These are phyloP conservation scores for Prionailurus bengalensis DNA, from an alignment of 2,113 vertebrate species.

Conservation along the genomic window DNA sequence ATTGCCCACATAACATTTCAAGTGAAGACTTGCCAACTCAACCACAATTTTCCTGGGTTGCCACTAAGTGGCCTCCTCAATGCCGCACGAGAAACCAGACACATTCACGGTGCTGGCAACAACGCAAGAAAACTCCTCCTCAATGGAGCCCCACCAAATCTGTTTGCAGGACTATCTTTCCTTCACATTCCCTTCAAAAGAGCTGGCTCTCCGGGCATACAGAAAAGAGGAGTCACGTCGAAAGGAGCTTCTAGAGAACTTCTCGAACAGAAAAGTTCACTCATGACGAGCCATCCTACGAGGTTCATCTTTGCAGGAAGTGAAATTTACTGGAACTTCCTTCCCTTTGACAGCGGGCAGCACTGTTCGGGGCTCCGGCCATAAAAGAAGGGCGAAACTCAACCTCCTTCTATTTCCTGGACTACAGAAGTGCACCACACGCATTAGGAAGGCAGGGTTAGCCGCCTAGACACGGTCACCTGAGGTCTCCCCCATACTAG, in stretches of 20 bases:
- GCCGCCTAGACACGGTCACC: not conserved
- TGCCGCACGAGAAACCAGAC: not conserved
- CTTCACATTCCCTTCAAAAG: not conserved
- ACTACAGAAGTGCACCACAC: not conserved
- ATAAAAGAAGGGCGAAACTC: slow-evolving; percentile 65
- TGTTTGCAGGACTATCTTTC: not conserved
- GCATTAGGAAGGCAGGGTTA: not conserved
- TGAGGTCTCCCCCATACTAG: not conserved
- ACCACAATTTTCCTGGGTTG: not conserved
- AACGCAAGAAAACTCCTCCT: not conserved
- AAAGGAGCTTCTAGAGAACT: slow-evolving; percentile 10
- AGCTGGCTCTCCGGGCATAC: not conserved
- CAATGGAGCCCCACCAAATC: not conserved
- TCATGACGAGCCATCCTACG: not conserved
- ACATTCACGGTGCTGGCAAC: not conserved
- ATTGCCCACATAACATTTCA: not conserved
- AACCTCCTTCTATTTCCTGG: not conserved
- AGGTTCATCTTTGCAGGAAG: not conserved
- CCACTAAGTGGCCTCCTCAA: not conserved
- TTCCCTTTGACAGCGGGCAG: slow-evolving; percentile 39
- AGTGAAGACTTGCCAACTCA: not conserved
- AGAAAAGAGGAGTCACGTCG: not conserved
- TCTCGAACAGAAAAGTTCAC: not conserved
- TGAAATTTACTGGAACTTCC: slow-evolving; percentile 54
- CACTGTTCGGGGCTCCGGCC: not conserved